Evolutionary conservation across 2,797 vertebrate species (phyloP).

Genomic region (Betta splendens): DNA sequence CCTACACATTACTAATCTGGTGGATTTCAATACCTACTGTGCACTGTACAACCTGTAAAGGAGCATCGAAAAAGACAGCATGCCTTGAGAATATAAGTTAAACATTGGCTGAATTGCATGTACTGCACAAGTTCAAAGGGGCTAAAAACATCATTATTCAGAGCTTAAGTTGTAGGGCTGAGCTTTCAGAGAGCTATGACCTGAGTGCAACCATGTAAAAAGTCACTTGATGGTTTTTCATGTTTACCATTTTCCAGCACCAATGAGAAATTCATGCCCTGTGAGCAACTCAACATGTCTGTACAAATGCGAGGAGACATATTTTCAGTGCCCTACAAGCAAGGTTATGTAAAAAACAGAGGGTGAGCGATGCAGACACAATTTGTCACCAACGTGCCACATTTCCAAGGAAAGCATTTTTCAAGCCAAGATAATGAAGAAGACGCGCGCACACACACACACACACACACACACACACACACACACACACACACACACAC

Average conservation of each 20-base stretch:
- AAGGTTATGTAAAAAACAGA: conserved; percentile 65
- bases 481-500: conserved; percentile 20
- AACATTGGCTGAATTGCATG: conserved; percentile 25
- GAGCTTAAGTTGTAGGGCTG: conserved; percentile 53
- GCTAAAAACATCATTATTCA: conserved; percentile 63
- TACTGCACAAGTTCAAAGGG: conserved; percentile 57
- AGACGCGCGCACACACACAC: conserved; percentile 1
- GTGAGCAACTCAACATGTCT: conserved; percentile 61
- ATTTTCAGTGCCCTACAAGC: conserved; percentile 58
- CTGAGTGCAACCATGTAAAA: conserved; percentile 66
- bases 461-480: conserved; percentile 1
- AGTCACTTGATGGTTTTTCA: conserved; percentile 55
- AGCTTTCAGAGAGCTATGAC: conserved; percentile 62
- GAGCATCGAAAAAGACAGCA: too few species aligned
- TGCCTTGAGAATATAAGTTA: too few species aligned
- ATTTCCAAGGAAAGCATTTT: conserved; percentile 59
- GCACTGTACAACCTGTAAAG: too few species aligned
- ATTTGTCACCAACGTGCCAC: conserved; percentile 62
- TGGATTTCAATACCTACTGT: too few species aligned
- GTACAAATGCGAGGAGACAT: conserved; percentile 70
- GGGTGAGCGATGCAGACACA: conserved; percentile 46
- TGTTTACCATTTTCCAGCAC: conserved; percentile 37
- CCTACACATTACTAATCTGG: too few species aligned
- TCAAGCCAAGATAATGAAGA: conserved; percentile 66
- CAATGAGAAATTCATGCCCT: conserved; percentile 57